These are phyloP conservation scores for Phoenicopterus ruber DNA, from an alignment of 2,113 vertebrate species.

Conservation along the genomic window DNA sequence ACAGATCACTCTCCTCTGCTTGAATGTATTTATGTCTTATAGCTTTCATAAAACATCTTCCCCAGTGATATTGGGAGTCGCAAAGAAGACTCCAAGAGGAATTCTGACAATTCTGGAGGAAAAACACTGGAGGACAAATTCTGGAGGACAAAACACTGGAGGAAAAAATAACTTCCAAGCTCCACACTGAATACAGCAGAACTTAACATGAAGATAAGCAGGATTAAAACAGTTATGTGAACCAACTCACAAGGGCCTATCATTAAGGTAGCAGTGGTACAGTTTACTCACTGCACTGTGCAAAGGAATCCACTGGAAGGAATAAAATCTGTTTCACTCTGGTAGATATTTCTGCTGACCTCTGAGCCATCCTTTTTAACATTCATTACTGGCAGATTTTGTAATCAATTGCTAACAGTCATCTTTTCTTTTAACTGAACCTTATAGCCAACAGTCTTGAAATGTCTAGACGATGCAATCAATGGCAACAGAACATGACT, in stretches of 20 bases:
- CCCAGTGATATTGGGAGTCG: accelerated
- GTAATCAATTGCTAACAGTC: background rate
- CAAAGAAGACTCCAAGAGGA: background rate
- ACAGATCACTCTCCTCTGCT: background rate
- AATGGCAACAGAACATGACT: background rate
- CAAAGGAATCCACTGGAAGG: background rate
- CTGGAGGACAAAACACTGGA: background rate
- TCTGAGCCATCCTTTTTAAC: background rate
- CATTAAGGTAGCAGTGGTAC: background rate
- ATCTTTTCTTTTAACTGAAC: background rate
- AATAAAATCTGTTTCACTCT: background rate
- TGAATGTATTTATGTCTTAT: background rate
- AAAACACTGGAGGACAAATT: background rate
- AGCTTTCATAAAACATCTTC: background rate
- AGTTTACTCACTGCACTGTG: background rate
- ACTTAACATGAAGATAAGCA: background rate
- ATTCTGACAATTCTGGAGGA: background rate
- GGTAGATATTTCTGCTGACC: background rate
- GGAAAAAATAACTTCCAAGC: background rate
- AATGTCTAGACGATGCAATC: background rate
- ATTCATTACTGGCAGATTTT: background rate
- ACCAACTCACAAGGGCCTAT: background rate
- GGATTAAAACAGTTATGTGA: background rate
- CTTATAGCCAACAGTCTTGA: background rate
- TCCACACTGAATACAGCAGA: background rate